phyloP scores from a whole-genome alignment of 2,113 vertebrate genomes.

The Egretta garzetta region DNA sequence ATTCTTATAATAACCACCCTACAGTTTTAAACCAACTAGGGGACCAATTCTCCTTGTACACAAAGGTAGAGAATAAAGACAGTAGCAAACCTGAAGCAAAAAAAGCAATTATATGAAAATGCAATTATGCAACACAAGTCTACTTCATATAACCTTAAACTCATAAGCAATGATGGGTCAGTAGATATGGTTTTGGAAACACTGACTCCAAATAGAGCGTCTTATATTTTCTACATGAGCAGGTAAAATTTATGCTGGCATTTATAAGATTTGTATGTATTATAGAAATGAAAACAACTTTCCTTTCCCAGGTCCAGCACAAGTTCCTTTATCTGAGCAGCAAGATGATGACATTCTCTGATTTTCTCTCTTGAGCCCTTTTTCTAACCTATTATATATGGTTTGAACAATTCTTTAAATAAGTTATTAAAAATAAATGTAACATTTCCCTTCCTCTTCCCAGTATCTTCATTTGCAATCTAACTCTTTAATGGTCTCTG shows the following conservation, averaged over 20 bases:
- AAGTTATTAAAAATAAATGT: conserved; percentile 8
- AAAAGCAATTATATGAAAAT: not conserved
- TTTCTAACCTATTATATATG: not conserved
- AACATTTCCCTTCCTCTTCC: not conserved
- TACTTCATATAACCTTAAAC: not conserved
- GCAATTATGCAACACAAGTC: not conserved
- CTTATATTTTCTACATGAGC: not conserved
- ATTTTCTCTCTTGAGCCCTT: not conserved
- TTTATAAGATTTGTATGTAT: not conserved
- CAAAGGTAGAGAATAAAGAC: not conserved
- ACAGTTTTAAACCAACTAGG: not conserved
- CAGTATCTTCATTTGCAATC: not conserved
- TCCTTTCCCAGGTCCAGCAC: not conserved
- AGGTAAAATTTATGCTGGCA: not conserved
- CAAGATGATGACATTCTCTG: not conserved
- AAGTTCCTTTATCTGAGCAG: not conserved
- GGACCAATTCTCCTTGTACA: not conserved
- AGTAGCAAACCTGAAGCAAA: not conserved
- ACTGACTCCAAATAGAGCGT: not conserved
- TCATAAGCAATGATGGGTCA: not conserved
- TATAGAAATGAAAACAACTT: not conserved
- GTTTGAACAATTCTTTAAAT: not conserved
- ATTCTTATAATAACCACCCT: not conserved
- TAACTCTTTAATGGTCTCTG: not conserved
- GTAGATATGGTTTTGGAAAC: not conserved